phyloP scores from a whole-genome alignment of 2,797 vertebrate genomes.

The Poecilia velifera region DNA sequence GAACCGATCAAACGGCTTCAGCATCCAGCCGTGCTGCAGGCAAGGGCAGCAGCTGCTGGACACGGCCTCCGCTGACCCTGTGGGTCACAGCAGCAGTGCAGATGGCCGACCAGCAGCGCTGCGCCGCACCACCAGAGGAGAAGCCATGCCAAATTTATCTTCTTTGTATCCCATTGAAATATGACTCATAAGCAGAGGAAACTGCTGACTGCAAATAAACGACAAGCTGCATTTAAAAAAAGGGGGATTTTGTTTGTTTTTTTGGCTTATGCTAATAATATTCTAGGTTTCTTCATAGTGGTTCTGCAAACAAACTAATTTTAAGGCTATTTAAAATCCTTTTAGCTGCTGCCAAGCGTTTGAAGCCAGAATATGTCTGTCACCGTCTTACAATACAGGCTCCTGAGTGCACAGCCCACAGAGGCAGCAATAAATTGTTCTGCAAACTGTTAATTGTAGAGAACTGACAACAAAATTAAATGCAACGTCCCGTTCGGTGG shows the following conservation, averaged over 20 bases:
- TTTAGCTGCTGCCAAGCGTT: slow-evolving; percentile 65
- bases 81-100: slow-evolving; percentile 58
- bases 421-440: slow-evolving; percentile 52
- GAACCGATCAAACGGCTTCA: slow-evolving; percentile 13
- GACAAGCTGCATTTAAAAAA: not conserved
- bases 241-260: not conserved
- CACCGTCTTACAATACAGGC: slow-evolving; percentile 61
- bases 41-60: slow-evolving; percentile 50
- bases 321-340: slow-evolving; percentile 70
- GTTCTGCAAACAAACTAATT: slow-evolving; percentile 59
- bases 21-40: slow-evolving; percentile 35
- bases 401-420: slow-evolving; percentile 43
- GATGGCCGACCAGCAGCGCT: slow-evolving; percentile 47
- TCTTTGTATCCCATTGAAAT: slow-evolving; percentile 21
- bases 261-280: slow-evolving; percentile 40
- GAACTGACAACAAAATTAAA: slow-evolving; percentile 58
- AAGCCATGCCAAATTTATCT: slow-evolving; percentile 29
- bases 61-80: slow-evolving; percentile 40
- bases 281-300: slow-evolving; percentile 37
- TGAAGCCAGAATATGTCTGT: slow-evolving; percentile 66
- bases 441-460: slow-evolving; percentile 70
- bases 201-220: not conserved
- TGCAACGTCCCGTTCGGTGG: slow-evolving; percentile 41
- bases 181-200: slow-evolving; percentile 9
- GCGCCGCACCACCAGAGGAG: slow-evolving; percentile 30